These are phyloP conservation scores for Agrochola lychnidis DNA, from an alignment of 2,888 invertebrate genomes.

Conservation along the genomic window DNA sequence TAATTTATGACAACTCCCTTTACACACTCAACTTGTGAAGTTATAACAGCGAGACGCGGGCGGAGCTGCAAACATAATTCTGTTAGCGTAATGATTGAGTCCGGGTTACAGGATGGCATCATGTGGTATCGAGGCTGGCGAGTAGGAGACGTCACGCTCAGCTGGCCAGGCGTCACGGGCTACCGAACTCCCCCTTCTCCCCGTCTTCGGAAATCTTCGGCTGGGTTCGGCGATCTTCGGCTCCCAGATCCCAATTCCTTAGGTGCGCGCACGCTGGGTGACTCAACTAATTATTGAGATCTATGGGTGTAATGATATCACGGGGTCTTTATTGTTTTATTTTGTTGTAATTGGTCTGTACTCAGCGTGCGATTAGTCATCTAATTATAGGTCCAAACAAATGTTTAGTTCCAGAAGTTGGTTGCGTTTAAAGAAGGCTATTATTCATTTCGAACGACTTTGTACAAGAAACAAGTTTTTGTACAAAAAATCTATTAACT, in stretches of 20 bases:
- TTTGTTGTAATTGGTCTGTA: constrained; percentile 71
- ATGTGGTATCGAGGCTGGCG: constrained; percentile 74
- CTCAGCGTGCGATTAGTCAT: constrained; percentile 66
- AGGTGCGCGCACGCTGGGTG: constrained; percentile 74
- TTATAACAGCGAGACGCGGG: constrained; percentile 22
- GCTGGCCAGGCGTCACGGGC: constrained; percentile 82
- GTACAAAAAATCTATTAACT: constrained; percentile 54
- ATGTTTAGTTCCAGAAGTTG: constrained; percentile 57
- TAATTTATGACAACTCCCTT: constrained; percentile 19
- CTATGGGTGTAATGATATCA: constrained; percentile 79
- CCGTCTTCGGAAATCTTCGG: constrained; percentile 80
- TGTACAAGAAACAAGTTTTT: constrained; percentile 31
- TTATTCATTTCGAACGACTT: constrained; percentile 37
- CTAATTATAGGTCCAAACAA: constrained; percentile 58
- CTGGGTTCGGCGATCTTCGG: constrained; percentile 73
- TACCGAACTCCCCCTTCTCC: constrained; percentile 78
- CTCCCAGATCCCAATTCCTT: constrained; percentile 77
- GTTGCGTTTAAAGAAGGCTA: constrained; percentile 44
- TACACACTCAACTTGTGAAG: constrained; percentile 9
- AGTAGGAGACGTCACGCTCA: constrained; percentile 81
- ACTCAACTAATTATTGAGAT: constrained; percentile 80
- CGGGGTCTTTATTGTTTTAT: constrained; percentile 72
- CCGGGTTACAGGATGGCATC: constrained; percentile 76
- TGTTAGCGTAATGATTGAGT: constrained; percentile 66
- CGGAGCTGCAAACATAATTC: constrained; percentile 39